Evolutionary conservation across 37 sponge, comb jelly and placozoan species (phyloP).

Genomic region (Crambe crambe): DNA sequence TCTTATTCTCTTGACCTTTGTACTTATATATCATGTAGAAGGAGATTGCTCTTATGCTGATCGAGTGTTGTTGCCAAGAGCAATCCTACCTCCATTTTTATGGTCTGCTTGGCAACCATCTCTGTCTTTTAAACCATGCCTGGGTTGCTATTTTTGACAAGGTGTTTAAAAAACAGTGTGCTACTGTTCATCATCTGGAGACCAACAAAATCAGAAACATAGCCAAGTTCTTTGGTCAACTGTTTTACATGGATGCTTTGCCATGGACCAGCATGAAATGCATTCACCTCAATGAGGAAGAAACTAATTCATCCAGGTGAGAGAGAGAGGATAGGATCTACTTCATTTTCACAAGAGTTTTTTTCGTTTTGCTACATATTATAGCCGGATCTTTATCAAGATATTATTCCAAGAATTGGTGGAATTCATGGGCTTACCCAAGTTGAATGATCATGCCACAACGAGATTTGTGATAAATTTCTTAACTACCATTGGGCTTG

Average conservation of each 20-base stretch:
- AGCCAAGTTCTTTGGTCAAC: conserved; percentile 89
- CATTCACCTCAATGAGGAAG: conserved; percentile 96
- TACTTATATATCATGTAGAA: conserved; percentile 31
- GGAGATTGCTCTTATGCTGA: conserved; percentile 80
- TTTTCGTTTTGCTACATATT: conserved; percentile 1
- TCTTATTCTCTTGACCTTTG: neutral
- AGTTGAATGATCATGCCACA: conserved; percentile 88
- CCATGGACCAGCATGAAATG: conserved; percentile 94
- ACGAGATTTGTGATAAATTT: conserved; percentile 98
- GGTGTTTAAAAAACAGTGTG: conserved; percentile 89
- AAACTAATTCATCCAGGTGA: conserved; percentile 96
- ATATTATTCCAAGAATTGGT: conserved; percentile 97
- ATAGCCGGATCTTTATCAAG: conserved; percentile 97
- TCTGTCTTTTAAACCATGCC: conserved; percentile 86
- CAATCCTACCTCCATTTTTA: conserved; percentile 85
- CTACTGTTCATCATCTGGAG: conserved; percentile 93
- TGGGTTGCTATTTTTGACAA: conserved; percentile 86
- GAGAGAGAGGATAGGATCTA: no score
- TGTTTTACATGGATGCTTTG: conserved; percentile 93
- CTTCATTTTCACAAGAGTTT: neutral
- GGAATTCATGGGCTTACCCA: conserved; percentile 91
- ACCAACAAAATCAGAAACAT: conserved; percentile 97
- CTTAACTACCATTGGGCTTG: conserved; percentile 98
- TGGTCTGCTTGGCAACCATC: conserved; percentile 88
- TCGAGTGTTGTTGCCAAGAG: conserved; percentile 93